A percentile compares a stretch with the other conserved stretches of the same genome.
phyloP scores from a whole-genome alignment of 2,888 invertebrate genomes.

The Hoplodrina blanda region DNA sequence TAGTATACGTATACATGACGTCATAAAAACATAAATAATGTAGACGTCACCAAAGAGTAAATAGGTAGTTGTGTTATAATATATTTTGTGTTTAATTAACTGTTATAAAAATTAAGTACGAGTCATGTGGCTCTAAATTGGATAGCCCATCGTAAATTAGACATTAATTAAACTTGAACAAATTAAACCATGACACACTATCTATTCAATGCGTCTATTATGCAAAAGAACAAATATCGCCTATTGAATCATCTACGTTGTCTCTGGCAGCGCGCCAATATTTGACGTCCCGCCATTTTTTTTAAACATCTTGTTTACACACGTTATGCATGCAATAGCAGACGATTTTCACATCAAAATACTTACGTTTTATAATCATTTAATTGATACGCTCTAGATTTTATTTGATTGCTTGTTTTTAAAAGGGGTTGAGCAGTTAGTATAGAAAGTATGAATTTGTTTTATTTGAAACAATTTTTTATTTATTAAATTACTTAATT shows the following conservation, averaged over 20 bases:
- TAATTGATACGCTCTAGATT: conserved; percentile 37
- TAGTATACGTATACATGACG: too few species aligned
- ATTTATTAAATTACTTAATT: neutral
- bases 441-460: neutral
- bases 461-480: too few species aligned
- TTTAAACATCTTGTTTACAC: conserved; percentile 56
- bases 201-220: conserved; percentile 49
- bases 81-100: neutral
- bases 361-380: conserved; percentile 18
- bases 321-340: conserved; percentile 55
- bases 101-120: neutral
- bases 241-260: conserved; percentile 52
- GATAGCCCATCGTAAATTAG: neutral
- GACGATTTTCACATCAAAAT: conserved; percentile 50
- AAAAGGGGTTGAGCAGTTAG: neutral
- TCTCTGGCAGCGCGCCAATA: conserved; percentile 60
- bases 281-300: conserved; percentile 52
- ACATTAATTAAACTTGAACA: neutral
- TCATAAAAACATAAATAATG: too few species aligned
- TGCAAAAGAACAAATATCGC: conserved; percentile 51
- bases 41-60: too few species aligned
- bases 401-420: conserved; percentile 27
- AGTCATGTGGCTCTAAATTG: neutral
- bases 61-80: too few species aligned
- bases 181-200: conserved; percentile 22